Percentiles rank a stretch among this genome's conserved stretches.
Conservation (phyloP, 2,797 vertebrate species). For the Macroramphosus scolopax region DNA sequence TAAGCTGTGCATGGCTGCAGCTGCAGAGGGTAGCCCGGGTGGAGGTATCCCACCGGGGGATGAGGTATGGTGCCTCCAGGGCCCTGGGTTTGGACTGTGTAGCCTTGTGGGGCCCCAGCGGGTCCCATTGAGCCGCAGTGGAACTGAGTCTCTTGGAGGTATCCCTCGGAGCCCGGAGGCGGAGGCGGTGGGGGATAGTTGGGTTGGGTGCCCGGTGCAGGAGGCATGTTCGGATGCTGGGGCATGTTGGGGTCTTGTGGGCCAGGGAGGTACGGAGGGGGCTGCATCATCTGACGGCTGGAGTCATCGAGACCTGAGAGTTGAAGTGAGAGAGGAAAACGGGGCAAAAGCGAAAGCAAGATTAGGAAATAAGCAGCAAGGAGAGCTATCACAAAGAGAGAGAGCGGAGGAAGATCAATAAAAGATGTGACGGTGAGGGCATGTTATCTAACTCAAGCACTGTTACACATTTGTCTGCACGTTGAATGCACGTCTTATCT, state of each 20-base stretch:
- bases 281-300: constrained; percentile 83
- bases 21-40: constrained; percentile 88
- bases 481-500: constrained; percentile 29
- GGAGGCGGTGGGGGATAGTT: constrained; percentile 77
- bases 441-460: constrained; percentile 36
- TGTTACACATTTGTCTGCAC: constrained; percentile 3
- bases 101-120: constrained; percentile 80
- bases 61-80: constrained; percentile 74
- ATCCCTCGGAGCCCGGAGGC: constrained; percentile 76
- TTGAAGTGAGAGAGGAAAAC: not conserved
- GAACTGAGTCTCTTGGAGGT: constrained; percentile 84
- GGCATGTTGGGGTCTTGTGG: constrained; percentile 70
- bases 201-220: constrained; percentile 68
- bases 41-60: constrained; percentile 86
- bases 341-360: not conserved
- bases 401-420: constrained; percentile 29
- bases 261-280: constrained; percentile 80
- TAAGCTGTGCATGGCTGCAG: constrained; percentile 94
- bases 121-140: constrained; percentile 68
- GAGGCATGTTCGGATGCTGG: constrained; percentile 69
- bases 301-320: constrained; percentile 79
- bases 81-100: constrained; percentile 87
- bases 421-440: constrained; percentile 13
- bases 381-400: constrained; percentile 38
- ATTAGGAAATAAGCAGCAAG: constrained; percentile 14